Conservation (phyloP, 1,140 invertebrate species). For the Penaeus chinensis region DNA sequence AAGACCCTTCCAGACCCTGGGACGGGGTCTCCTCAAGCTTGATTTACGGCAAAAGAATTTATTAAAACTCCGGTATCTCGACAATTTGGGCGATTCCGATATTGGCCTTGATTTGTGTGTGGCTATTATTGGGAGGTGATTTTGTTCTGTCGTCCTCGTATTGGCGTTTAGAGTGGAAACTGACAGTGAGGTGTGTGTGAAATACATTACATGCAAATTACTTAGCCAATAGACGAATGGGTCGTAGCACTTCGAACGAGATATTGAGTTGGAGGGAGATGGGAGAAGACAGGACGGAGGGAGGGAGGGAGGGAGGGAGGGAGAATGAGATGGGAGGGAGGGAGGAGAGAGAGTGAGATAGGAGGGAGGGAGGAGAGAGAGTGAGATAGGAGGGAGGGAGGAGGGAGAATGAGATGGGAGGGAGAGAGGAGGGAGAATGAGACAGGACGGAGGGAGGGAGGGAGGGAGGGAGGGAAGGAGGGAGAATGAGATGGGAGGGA, state of each 20-base stretch:
- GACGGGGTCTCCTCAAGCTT: background rate
- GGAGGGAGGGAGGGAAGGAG: background rate
- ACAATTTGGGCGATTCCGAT: constrained; percentile 52
- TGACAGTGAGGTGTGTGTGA: constrained; percentile 64
- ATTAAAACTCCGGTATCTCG: constrained; percentile 59
- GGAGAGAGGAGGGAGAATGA: no score
- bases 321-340: no score
- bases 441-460: no score
- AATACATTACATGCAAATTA: constrained; percentile 65
- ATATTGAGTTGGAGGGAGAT: constrained; percentile 52
- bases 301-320: background rate
- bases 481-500: no score
- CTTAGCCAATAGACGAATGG: constrained; percentile 64
- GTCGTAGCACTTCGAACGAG: constrained; percentile 41
- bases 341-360: no score
- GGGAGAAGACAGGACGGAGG: constrained; percentile 19
- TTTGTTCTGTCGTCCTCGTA: constrained; percentile 62
- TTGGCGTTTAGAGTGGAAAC: constrained; percentile 65
- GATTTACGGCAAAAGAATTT: constrained; percentile 57
- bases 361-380: no score
- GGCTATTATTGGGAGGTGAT: constrained; percentile 64
- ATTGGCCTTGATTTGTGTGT: constrained; percentile 64
- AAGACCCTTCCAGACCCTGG: background rate
- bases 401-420: no score
- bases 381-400: no score